Percentiles rank a stretch among this genome's conserved stretches.
Evolutionary conservation across 2,888 invertebrate genomes (phyloP).

Genomic region (Melinaea marsaeus): DNA sequence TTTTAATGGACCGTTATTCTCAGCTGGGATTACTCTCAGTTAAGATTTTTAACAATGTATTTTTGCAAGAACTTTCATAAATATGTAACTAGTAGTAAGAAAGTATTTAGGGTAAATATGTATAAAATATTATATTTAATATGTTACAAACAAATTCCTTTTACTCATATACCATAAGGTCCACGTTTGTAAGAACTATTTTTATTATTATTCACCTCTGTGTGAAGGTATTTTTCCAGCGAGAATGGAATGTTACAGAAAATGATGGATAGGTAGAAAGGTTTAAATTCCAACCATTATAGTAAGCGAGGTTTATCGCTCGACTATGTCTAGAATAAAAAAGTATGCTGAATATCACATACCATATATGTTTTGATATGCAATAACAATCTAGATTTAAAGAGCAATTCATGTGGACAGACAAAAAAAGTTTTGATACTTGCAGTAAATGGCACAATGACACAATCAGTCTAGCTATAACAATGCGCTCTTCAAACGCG

Average conservation of each 20-base stretch:
- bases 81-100: too few relatives aligned
- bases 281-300: background rate
- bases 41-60: constrained; percentile 6
- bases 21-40: constrained; percentile 16
- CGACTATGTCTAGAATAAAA: too few relatives aligned
- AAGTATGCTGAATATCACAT: too few relatives aligned
- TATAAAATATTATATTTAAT: too few relatives aligned
- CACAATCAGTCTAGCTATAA: background rate
- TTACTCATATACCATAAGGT: too few relatives aligned
- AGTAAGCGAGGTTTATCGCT: background rate
- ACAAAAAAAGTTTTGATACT: constrained; percentile 3
- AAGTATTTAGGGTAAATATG: too few relatives aligned
- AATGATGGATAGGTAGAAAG: background rate
- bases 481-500: constrained; percentile 22
- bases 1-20: constrained; percentile 22
- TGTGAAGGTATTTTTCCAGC: background rate
- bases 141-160: too few relatives aligned
- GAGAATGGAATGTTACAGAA: background rate
- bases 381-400: too few relatives aligned
- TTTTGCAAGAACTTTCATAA: too few relatives aligned
- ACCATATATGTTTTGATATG: too few relatives aligned
- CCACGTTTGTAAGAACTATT: background rate
- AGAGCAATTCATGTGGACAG: too few relatives aligned
- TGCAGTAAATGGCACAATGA: background rate
- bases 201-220: constrained; percentile 1